phyloP scores from a whole-genome alignment of 2,797 vertebrate genomes.

The Trachurus trachurus region DNA sequence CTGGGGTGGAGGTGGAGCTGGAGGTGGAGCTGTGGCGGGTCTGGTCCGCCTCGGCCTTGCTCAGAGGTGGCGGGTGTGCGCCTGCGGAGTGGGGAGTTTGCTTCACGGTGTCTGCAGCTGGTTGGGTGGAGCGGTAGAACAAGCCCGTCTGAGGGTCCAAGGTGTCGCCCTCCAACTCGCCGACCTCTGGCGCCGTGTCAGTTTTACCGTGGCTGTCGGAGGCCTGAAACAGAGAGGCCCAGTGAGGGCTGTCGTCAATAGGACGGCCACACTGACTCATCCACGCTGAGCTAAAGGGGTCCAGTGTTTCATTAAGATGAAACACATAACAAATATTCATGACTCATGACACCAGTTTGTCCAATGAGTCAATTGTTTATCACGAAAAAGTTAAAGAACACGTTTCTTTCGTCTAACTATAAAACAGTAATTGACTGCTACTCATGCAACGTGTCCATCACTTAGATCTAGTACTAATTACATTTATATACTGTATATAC shows the following conservation, averaged over 20 bases:
- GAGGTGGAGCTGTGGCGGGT: conserved; percentile 60
- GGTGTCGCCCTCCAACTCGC: conserved; percentile 96
- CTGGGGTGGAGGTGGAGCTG: conserved; percentile 58
- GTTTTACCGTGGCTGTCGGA: conserved; percentile 88
- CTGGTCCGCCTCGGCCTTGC: conserved; percentile 82
- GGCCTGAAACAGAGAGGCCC: conserved; percentile 75
- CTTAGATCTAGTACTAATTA: no score
- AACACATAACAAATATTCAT: no score
- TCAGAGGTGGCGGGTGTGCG: conserved; percentile 79
- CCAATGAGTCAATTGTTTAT: no score
- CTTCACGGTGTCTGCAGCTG: conserved; percentile 85
- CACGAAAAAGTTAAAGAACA: no score
- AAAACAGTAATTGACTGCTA: no score
- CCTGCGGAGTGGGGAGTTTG: conserved; percentile 80
- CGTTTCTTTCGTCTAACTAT: no score
- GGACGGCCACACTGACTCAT: not conserved
- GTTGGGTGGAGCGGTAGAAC: conserved; percentile 93
- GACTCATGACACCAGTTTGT: no score
- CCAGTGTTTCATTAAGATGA: no score
- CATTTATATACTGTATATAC: no score
- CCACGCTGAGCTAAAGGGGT: not conserved
- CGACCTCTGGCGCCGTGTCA: conserved; percentile 90
- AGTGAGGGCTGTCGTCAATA: not conserved
- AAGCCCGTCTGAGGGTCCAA: conserved; percentile 98
- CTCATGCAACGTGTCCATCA: no score